A percentile compares a stretch with the other conserved stretches of the same genome.
Conservation (phyloP, 2,888 invertebrate species). For the Vesta saturnalis region DNA sequence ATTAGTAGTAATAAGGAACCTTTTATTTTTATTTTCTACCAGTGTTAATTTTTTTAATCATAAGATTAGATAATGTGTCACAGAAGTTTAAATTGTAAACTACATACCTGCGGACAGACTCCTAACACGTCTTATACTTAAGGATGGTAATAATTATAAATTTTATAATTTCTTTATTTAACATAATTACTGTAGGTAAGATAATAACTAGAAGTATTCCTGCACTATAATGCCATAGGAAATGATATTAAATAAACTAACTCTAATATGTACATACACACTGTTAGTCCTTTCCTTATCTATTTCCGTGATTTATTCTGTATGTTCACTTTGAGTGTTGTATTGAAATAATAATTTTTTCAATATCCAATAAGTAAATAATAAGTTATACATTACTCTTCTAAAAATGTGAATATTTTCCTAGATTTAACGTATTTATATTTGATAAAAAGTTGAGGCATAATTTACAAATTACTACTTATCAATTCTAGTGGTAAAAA, state of each 20-base stretch:
- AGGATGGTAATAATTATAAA: background rate
- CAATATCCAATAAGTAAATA: slow-evolving; percentile 3
- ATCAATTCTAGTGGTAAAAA: slow-evolving; percentile 9
- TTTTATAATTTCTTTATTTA: slow-evolving; percentile 24
- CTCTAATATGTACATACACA: slow-evolving; percentile 51
- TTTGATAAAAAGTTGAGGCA: background rate
- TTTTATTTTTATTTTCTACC: no score
- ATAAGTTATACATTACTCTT: background rate
- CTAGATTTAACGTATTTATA: background rate
- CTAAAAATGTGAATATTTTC: slow-evolving; percentile 8
- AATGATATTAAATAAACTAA: slow-evolving; percentile 45
- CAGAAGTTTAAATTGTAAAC: no score
- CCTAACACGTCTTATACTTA: background rate
- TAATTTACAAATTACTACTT: slow-evolving; percentile 12
- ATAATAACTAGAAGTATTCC: slow-evolving; percentile 30
- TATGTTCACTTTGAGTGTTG: slow-evolving; percentile 26
- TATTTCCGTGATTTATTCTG: slow-evolving; percentile 31
- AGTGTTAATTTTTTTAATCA: no score
- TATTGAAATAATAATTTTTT: slow-evolving; percentile 17
- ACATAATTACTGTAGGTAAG: slow-evolving; percentile 26
- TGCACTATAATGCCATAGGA: slow-evolving; percentile 27
- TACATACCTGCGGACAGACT: no score
- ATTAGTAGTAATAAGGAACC: no score
- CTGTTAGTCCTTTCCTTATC: slow-evolving; percentile 39
- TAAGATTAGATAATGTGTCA: no score